Evolutionary conservation across 2,888 invertebrate species (phyloP).

Genomic region (Unio pictorum): DNA sequence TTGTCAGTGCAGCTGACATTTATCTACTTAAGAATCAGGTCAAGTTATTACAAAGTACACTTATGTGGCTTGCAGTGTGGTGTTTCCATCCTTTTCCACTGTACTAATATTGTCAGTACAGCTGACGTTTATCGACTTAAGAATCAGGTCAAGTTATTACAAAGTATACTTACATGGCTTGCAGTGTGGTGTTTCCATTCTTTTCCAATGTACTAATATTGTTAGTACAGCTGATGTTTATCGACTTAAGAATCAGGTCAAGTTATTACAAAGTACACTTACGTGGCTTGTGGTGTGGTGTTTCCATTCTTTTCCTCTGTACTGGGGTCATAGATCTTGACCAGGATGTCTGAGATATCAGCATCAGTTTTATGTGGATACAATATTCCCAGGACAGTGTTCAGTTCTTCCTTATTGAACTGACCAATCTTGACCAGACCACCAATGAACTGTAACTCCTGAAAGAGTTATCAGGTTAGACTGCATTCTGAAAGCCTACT

Average conservation of each 20-base stretch:
- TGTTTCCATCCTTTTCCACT: too few species aligned
- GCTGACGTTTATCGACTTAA: too few species aligned
- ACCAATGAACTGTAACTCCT: slow-evolving; percentile 67
- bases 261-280: neutral
- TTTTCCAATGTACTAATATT: too few species aligned
- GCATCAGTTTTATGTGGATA: slow-evolving; percentile 61
- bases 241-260: neutral
- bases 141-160: neutral
- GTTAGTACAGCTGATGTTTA: too few species aligned
- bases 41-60: too few species aligned
- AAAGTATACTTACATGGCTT: slow-evolving; percentile 5
- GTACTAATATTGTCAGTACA: too few species aligned
- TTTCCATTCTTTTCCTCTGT: slow-evolving; percentile 1
- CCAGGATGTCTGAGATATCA: slow-evolving; percentile 55
- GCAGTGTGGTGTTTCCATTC: neutral
- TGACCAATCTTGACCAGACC: slow-evolving; percentile 64
- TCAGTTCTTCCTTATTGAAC: slow-evolving; percentile 57
- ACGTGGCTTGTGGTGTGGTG: slow-evolving; percentile 4
- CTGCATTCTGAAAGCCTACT: neutral
- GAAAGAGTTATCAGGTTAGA: slow-evolving; percentile 3
- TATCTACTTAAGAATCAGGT: too few species aligned
- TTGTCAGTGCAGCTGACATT: too few species aligned
- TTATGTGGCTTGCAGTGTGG: too few species aligned
- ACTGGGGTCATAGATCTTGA: slow-evolving; percentile 51
- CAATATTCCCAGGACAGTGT: slow-evolving; percentile 59